phyloP scores from a whole-genome alignment of 2,797 vertebrate species.

The Gymnothorax javanicus region DNA sequence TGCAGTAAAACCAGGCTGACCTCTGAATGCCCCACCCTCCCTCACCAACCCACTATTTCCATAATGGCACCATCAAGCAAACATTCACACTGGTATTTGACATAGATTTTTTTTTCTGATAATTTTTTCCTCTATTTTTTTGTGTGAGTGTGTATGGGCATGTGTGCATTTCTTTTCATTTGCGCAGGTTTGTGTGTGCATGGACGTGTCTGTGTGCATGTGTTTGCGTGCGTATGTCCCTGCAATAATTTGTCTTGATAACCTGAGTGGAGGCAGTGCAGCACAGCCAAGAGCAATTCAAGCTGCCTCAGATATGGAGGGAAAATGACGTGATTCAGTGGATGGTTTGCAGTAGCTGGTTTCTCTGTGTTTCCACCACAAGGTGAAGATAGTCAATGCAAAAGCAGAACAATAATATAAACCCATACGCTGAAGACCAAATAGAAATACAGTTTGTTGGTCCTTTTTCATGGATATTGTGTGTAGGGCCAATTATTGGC shows the following conservation, averaged over 20 bases:
- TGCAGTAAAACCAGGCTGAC: constrained; percentile 24
- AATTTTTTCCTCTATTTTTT: neutral
- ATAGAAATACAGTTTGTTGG: neutral
- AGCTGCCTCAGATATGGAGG: neutral
- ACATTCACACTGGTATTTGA: neutral
- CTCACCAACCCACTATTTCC: neutral
- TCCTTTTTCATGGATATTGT: neutral
- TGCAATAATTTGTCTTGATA: neutral
- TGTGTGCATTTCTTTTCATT: neutral
- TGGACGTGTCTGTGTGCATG: neutral
- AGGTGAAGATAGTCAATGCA: neutral
- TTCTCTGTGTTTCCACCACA: neutral
- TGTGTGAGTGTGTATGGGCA: too few relatives aligned
- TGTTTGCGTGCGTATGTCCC: too few relatives aligned
- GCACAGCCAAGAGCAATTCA: neutral
- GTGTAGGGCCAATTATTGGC: neutral
- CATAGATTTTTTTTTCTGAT: neutral
- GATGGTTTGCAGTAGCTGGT: neutral
- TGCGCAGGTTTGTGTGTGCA: too few relatives aligned
- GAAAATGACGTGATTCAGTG: neutral
- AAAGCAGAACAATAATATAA: neutral
- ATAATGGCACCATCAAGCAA: neutral
- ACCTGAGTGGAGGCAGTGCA: neutral
- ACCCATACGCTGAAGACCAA: neutral
- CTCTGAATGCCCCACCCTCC: neutral